phyloP scores from a whole-genome alignment of 2,113 vertebrate species.

The Solenodon paradoxus region DNA sequence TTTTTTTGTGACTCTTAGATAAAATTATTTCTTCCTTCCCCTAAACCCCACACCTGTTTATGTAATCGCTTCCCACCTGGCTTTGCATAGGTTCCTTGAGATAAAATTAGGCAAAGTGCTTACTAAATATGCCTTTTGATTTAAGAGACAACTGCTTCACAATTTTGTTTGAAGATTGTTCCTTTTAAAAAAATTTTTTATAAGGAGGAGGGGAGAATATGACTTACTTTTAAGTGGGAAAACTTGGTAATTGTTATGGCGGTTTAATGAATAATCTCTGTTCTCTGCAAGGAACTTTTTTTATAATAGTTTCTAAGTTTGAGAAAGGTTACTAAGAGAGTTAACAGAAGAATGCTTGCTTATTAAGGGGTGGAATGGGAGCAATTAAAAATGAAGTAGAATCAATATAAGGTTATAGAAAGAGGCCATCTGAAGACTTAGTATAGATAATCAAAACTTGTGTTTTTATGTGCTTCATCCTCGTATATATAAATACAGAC shows the following conservation, averaged over 20 bases:
- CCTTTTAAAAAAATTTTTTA: slow-evolving; percentile 45
- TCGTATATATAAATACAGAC: background rate
- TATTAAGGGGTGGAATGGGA: background rate
- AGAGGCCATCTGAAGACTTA: no score
- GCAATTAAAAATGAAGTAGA: background rate
- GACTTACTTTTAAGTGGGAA: background rate
- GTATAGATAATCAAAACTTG: no score
- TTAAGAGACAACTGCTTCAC: slow-evolving; percentile 14
- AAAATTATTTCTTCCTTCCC: background rate
- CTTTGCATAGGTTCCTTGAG: slow-evolving; percentile 15
- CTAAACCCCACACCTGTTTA: background rate
- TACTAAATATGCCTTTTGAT: slow-evolving; percentile 17
- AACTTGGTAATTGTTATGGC: slow-evolving; percentile 17
- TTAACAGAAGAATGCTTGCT: slow-evolving; percentile 25
- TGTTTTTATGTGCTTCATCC: no score
- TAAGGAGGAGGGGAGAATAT: background rate
- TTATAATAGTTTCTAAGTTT: slow-evolving; percentile 29
- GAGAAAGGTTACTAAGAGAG: slow-evolving; percentile 12
- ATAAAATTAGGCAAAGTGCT: slow-evolving; percentile 23
- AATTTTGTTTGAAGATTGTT: slow-evolving; percentile 3
- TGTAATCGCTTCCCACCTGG: background rate
- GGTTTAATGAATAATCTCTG: slow-evolving; percentile 47
- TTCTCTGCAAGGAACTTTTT: slow-evolving; percentile 19
- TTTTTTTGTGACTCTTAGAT: slow-evolving; percentile 51
- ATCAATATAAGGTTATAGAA: no score